Base-by-base conservation (phyloP, 2,888 invertebrate species). In the Aromia moschata region DNA sequence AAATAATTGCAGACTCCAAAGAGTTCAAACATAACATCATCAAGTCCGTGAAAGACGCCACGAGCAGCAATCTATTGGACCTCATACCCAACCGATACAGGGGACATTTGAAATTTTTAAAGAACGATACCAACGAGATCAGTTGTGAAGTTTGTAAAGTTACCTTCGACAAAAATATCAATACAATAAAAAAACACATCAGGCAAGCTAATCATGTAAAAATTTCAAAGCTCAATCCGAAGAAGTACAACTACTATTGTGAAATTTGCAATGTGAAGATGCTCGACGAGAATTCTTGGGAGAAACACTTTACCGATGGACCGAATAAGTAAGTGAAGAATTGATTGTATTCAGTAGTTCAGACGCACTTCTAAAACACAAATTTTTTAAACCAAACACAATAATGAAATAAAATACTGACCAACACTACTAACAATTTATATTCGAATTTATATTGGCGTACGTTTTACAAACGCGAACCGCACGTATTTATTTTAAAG, bases 201-300 rank as follows among this genome's bases (percentile, higher is more conserved):
- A 36, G 10, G 1, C 67, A 67, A 33, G 16, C 10, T 9, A 16
- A 33, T 2, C 59, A 64, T 40, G 17, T 52, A n/a, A 52, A 58
- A 18, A 10, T 18, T 1, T 52, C 63, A 1, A 55, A 62, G 5
- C 30, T 65, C 10, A 16, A 7, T 10, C 16, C 14, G 1, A 33
- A 46, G 1, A 67, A 60, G n/a, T 75, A 71, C 37, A 67, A 52
- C 12, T 78, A 66, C 64, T 75, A 60, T 58, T 79, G 78, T 47
- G 78, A 77, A 56, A 70, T 77, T 61, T 79, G 78, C 49, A 65
- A 70, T 51, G 45, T 62, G 12, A 53, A 51, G 45, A 61, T 68
- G 12, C 49, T 56, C 10, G 60, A 63, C 33, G 74, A 76, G 53
- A 31, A 17, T 3, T 33, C 18, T 2, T 78, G 77, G 77, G 51